These are phyloP conservation scores for Nemopilema nomurai DNA, from an alignment of 30 jellyfish, hydroid and myxozoan species.

Conservation along the genomic window DNA sequence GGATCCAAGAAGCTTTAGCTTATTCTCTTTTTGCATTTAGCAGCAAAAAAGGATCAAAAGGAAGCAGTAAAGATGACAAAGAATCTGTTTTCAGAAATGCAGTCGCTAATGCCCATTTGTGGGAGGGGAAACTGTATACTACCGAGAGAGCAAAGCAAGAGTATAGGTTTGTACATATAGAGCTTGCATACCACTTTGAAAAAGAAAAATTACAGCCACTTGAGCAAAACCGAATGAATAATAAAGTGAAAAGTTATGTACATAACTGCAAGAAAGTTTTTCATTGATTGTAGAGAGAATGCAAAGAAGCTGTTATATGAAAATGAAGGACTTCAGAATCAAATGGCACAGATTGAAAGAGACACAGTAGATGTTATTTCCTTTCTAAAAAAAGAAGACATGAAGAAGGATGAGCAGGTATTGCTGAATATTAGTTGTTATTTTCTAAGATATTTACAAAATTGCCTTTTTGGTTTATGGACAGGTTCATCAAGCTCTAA, in stretches of 20 bases:
- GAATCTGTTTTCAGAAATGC: conserved; percentile 73
- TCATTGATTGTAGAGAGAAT: conserved; percentile 53
- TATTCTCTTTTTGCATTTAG: not conserved
- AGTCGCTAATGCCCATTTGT: conserved; percentile 79
- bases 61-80: conserved; percentile 43
- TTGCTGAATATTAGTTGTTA: no score
- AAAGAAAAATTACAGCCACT: no score
- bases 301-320: conserved; percentile 83
- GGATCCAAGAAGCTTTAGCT: no score
- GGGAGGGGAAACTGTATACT: conserved; percentile 83
- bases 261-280: no score
- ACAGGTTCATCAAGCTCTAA: no score
- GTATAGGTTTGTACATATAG: conserved; percentile 60
- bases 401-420: conserved; percentile 87
- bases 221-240: no score
- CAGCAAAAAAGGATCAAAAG: conserved; percentile 52
- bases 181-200: no score
- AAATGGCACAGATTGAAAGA: conserved; percentile 84
- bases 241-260: no score
- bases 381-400: conserved; percentile 77
- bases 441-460: no score
- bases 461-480: no score
- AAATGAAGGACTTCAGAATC: conserved; percentile 83
- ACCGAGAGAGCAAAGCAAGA: conserved; percentile 79
- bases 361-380: conserved; percentile 88